These are phyloP conservation scores for Scalopus aquaticus DNA, from an alignment of 2,113 vertebrate genomes.

Conservation along the genomic window DNA sequence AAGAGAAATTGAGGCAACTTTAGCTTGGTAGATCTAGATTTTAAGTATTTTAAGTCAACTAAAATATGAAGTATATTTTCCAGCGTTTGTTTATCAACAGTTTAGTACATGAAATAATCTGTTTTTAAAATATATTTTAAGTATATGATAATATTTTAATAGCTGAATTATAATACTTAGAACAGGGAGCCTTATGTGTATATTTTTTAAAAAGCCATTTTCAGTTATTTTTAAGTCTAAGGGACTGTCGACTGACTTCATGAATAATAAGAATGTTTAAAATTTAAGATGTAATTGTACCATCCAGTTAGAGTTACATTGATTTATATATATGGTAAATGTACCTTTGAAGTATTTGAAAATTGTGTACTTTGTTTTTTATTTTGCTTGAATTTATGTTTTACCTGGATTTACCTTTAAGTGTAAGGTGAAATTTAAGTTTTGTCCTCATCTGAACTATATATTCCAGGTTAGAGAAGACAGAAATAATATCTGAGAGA, in stretches of 20 bases:
- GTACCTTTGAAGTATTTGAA: conserved; percentile 20
- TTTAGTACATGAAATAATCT: neutral
- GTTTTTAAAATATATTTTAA: neutral
- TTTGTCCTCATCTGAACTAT: neutral
- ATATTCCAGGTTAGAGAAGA: neutral
- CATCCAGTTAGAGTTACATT: neutral
- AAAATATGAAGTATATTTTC: conserved; percentile 50
- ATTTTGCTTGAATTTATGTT: neutral
- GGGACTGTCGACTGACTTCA: neutral
- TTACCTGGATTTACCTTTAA: conserved; percentile 24
- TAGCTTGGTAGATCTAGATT: conserved; percentile 16
- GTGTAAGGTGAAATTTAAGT: neutral
- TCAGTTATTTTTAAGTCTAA: conserved; percentile 2
- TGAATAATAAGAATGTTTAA: conserved; percentile 13
- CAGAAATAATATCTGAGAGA: neutral
- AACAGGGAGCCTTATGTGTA: neutral
- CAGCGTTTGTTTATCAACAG: neutral
- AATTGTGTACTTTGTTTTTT: neutral
- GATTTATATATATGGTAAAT: neutral
- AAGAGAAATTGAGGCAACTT: conserved; percentile 38
- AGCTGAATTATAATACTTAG: conserved; percentile 37
- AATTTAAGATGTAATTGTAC: neutral
- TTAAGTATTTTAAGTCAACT: conserved; percentile 39
- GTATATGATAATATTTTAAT: neutral
- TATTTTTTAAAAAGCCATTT: conserved; percentile 21